These are phyloP conservation scores for Manis javanica DNA, from an alignment of 2,797 vertebrate species.

Conservation along the genomic window DNA sequence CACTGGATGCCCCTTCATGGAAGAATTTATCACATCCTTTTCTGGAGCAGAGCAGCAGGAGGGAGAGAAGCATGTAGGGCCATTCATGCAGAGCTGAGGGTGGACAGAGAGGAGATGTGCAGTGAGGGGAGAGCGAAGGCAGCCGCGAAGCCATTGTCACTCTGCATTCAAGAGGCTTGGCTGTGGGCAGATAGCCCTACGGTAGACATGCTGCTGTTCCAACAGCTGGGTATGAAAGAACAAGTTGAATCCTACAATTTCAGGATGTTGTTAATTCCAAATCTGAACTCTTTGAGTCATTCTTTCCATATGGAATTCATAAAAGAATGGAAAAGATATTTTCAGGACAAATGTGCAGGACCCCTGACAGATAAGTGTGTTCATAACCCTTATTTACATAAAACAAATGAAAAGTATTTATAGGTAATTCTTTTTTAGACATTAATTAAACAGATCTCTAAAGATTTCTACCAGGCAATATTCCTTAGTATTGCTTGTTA, in stretches of 20 bases:
- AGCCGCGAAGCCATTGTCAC: background rate
- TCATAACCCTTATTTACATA: background rate
- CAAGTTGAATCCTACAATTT: background rate
- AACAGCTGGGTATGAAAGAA: background rate
- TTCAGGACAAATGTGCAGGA: background rate
- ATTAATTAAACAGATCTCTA: background rate
- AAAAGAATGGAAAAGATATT: background rate
- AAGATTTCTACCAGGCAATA: background rate
- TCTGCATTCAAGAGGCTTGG: background rate
- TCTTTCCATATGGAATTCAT: slow-evolving; percentile 22
- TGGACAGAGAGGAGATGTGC: background rate
- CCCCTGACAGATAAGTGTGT: background rate
- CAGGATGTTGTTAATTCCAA: background rate
- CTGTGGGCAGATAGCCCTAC: background rate
- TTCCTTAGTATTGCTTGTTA: slow-evolving; percentile 17
- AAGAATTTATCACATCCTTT: background rate
- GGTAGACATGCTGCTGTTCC: background rate
- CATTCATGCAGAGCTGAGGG: background rate
- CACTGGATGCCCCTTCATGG: background rate
- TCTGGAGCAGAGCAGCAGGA: background rate
- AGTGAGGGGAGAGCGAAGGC: background rate
- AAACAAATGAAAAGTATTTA: background rate
- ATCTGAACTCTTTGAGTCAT: background rate
- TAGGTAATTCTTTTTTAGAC: background rate
- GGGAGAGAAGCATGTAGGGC: background rate